Evolutionary conservation across 2,888 invertebrate species (phyloP).

Genomic region (Dynastes grantii): DNA sequence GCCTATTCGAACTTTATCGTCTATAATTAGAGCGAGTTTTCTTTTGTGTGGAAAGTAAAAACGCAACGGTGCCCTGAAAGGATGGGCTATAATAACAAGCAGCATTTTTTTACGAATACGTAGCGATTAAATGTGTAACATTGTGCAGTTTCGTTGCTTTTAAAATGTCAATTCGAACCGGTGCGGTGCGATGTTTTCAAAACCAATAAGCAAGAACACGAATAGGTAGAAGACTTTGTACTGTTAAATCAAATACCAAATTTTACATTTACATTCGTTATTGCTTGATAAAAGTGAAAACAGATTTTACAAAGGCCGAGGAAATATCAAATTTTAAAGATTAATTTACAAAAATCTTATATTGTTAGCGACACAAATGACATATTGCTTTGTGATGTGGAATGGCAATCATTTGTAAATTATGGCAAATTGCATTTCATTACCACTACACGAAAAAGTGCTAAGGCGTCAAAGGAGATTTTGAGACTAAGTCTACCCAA

Average conservation of each 20-base stretch:
- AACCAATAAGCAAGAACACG: too few relatives aligned
- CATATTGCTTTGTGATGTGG: too few relatives aligned
- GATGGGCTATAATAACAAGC: neutral
- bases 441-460: too few relatives aligned
- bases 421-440: too few relatives aligned
- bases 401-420: too few relatives aligned
- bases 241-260: neutral
- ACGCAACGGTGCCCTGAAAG: neutral
- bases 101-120: constrained; percentile 3
- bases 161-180: neutral
- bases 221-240: too few relatives aligned
- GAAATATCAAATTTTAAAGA: neutral
- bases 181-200: too few relatives aligned
- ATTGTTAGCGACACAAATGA: too few relatives aligned
- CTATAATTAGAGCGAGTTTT: neutral
- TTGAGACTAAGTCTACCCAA: too few relatives aligned
- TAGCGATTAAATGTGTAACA: constrained; percentile 10
- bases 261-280: neutral
- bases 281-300: neutral
- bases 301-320: neutral
- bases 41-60: neutral
- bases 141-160: neutral
- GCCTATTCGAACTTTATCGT: neutral
- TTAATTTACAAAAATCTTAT: too few relatives aligned
- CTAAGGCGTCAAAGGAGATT: too few relatives aligned